Evolutionary conservation across 2,797 vertebrate genomes (phyloP).

Genomic region (Macropodus opercularis): DNA sequence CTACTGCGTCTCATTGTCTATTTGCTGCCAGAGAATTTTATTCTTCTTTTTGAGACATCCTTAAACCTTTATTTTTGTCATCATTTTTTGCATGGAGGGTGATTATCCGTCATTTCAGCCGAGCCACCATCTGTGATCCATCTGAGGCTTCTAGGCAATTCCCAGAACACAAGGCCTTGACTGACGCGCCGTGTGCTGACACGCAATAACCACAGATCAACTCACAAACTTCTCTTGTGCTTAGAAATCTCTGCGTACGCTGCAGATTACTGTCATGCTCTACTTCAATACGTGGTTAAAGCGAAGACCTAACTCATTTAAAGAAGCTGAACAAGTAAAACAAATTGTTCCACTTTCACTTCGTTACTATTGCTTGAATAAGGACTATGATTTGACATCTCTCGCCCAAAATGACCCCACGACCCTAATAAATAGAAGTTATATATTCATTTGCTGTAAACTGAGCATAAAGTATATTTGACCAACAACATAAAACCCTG

Average conservation of each 20-base stretch:
- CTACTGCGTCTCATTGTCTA: constrained; percentile 40
- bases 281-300: constrained; percentile 30
- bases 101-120: constrained; percentile 70
- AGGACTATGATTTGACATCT: too few relatives aligned
- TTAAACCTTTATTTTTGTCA: constrained; percentile 34
- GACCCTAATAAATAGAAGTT: too few relatives aligned
- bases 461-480: too few relatives aligned
- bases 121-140: constrained; percentile 71
- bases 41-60: constrained; percentile 41
- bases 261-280: constrained; percentile 29
- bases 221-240: constrained; percentile 42
- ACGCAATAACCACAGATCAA: constrained; percentile 49
- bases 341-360: too few relatives aligned
- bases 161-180: constrained; percentile 59
- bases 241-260: constrained; percentile 10
- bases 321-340: too few relatives aligned
- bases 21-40: constrained; percentile 44
- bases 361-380: too few relatives aligned
- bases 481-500: too few relatives aligned
- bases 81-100: constrained; percentile 36
- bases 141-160: constrained; percentile 55
- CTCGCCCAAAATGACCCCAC: too few relatives aligned
- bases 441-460: too few relatives aligned
- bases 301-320: constrained; percentile 2
- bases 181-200: constrained; percentile 49